phyloP scores from a whole-genome alignment of 2,888 invertebrate genomes.

The Lomographa bimaculata region DNA sequence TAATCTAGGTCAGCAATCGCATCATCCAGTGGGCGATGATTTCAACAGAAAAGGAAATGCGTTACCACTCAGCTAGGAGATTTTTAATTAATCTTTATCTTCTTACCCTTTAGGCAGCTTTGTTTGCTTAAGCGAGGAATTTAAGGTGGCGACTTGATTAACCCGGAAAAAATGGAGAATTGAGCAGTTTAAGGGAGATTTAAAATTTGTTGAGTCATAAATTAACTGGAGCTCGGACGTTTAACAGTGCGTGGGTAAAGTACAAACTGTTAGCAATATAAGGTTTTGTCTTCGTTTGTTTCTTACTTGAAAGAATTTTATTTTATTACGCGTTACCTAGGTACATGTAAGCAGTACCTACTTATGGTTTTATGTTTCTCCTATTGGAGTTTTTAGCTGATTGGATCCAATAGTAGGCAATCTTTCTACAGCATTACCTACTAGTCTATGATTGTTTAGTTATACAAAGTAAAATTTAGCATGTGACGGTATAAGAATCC shows the following conservation, averaged over 20 bases:
- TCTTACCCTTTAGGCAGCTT: slow-evolving; percentile 19
- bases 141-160: slow-evolving; percentile 25
- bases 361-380: too few species aligned
- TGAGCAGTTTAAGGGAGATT: slow-evolving; percentile 75
- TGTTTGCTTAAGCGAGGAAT: slow-evolving; percentile 28
- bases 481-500: too few species aligned
- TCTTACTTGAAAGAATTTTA: too few species aligned
- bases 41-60: slow-evolving; percentile 2
- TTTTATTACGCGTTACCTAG: too few species aligned
- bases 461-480: too few species aligned
- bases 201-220: slow-evolving; percentile 80
- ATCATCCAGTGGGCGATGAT: neutral
- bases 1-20: slow-evolving; percentile 2
- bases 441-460: too few species aligned
- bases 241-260: slow-evolving; percentile 9
- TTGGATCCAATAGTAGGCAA: too few species aligned
- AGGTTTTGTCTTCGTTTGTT: too few species aligned
- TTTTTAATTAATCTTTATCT: slow-evolving; percentile 23
- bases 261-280: too few species aligned
- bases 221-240: slow-evolving; percentile 63
- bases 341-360: too few species aligned
- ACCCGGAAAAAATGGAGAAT: slow-evolving; percentile 64
- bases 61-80: slow-evolving; percentile 5
- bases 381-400: too few species aligned
- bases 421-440: too few species aligned